phyloP scores from a whole-genome alignment of 2,797 vertebrate genomes.

The Tarsius wallacei region DNA sequence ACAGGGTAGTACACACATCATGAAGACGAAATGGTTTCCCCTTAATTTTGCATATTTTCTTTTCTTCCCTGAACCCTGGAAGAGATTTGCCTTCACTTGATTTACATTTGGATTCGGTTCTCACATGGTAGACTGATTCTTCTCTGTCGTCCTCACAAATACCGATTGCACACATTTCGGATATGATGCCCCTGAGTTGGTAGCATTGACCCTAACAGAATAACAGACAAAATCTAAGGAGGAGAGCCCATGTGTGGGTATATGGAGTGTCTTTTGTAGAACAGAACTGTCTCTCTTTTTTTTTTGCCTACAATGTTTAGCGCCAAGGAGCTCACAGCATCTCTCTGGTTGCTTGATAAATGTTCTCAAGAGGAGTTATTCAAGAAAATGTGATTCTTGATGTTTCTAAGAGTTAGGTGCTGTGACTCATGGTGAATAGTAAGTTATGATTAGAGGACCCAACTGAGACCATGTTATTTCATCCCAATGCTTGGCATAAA shows the following conservation, averaged over 20 bases:
- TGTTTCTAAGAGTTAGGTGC: background rate
- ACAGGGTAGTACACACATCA: background rate
- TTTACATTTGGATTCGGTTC: slow-evolving; percentile 18
- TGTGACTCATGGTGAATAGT: background rate
- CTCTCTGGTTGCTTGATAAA: background rate
- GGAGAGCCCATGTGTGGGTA: accelerated
- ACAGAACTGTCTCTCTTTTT: background rate
- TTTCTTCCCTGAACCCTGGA: background rate
- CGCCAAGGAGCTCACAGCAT: no score
- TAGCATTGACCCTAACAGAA: no score
- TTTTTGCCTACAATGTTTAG: background rate
- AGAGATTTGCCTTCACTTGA: slow-evolving; percentile 3
- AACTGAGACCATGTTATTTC: background rate
- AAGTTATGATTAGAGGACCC: background rate
- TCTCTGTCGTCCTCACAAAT: background rate
- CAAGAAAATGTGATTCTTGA: background rate
- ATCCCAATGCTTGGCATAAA: background rate
- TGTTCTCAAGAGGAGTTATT: background rate
- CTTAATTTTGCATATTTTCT: slow-evolving; percentile 70
- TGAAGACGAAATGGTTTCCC: slow-evolving; percentile 37
- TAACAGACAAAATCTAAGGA: background rate
- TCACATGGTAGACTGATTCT: background rate
- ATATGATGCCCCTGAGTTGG: background rate
- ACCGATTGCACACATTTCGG: background rate
- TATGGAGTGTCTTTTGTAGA: background rate